A percentile compares a stretch with the other conserved stretches of the same genome.
Conservation (phyloP, 2,113 vertebrate genomes). For the Platysteira castanea region DNA sequence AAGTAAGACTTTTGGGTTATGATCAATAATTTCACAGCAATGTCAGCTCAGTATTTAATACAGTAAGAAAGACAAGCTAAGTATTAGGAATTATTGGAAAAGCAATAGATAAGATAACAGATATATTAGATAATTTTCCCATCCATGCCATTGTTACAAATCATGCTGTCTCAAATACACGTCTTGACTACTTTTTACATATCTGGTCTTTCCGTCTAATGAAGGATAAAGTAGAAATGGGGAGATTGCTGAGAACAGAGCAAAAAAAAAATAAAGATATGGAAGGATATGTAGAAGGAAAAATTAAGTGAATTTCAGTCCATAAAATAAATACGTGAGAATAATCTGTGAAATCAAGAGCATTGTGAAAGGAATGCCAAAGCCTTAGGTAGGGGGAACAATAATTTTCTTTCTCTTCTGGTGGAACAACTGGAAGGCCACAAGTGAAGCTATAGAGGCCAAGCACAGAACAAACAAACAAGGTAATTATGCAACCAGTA, state of each 20-base stretch:
- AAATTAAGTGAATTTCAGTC: neutral
- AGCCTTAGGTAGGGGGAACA: neutral
- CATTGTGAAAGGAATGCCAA: neutral
- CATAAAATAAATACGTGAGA: neutral
- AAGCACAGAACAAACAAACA: neutral
- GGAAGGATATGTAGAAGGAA: neutral
- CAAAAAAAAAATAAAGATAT: neutral
- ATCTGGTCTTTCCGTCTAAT: neutral
- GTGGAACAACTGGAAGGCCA: neutral
- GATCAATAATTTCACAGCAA: neutral
- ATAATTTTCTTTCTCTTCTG: neutral
- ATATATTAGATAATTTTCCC: neutral
- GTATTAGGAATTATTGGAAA: neutral
- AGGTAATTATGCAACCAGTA: neutral
- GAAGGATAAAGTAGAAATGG: neutral
- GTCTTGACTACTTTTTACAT: neutral
- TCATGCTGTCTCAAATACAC: neutral
- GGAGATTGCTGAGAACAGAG: neutral
- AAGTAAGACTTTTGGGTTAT: neutral
- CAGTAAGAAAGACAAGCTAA: neutral
- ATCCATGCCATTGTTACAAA: neutral
- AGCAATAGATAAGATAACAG: neutral
- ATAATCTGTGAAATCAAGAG: neutral
- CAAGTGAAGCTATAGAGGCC: neutral
- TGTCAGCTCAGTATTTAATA: neutral